phyloP scores from a whole-genome alignment of 37 sponge, comb jelly and placozoan species.

The Bolinopsis microptera region DNA sequence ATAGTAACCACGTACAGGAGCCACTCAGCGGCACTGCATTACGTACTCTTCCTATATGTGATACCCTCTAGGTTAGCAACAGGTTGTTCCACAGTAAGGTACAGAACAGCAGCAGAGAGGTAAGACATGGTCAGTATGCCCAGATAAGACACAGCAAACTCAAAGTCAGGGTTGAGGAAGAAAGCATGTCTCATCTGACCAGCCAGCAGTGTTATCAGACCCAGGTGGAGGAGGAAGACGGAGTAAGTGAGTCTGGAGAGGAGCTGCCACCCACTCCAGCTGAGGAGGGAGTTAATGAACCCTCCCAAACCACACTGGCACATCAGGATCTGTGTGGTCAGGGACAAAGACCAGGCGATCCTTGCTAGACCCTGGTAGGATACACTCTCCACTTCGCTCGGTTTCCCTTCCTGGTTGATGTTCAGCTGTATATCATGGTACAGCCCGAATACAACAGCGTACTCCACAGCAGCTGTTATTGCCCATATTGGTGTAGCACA shows the following conservation, averaged over 20 bases:
- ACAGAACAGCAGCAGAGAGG: background rate
- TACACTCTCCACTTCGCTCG: background rate
- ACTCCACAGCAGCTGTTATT: background rate
- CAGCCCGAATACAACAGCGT: conserved; percentile 17
- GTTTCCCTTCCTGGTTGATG: background rate
- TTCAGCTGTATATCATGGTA: background rate
- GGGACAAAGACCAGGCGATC: background rate
- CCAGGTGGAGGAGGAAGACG: conserved; percentile 17
- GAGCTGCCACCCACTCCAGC: conserved; percentile 20
- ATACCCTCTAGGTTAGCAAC: background rate
- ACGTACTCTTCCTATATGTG: background rate
- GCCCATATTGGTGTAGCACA: background rate
- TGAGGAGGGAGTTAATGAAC: conserved; percentile 16
- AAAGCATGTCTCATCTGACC: background rate
- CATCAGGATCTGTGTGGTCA: background rate
- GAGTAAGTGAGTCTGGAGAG: background rate
- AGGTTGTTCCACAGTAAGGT: background rate
- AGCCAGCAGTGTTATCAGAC: background rate
- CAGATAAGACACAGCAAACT: background rate
- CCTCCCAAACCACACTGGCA: conserved; percentile 39
- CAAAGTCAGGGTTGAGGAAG: background rate
- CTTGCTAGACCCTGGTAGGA: background rate
- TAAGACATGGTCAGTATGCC: background rate
- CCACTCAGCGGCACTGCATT: no score
- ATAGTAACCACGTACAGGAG: no score